These are phyloP conservation scores for Andrena dorsata DNA, from an alignment of 2,888 invertebrate genomes.

Conservation along the genomic window DNA sequence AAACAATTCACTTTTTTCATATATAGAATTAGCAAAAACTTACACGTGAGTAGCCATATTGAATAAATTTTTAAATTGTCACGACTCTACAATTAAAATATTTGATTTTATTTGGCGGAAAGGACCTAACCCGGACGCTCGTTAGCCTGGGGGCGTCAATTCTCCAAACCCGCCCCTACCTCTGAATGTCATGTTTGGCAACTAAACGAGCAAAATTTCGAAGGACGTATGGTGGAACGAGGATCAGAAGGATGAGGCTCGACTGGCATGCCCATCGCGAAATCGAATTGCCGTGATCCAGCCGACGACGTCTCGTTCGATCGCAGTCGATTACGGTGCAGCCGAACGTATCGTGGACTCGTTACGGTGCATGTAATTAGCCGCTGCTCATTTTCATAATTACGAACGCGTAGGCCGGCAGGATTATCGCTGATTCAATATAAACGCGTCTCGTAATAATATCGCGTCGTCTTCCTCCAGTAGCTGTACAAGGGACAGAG, in stretches of 20 bases:
- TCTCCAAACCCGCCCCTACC: too few species aligned
- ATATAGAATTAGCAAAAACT: too few species aligned
- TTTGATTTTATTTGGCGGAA: too few species aligned
- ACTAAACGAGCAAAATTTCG: too few species aligned
- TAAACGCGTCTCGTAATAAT: slow-evolving; percentile 17
- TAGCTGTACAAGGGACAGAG: background rate
- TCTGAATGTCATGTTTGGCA: too few species aligned
- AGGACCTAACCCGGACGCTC: too few species aligned
- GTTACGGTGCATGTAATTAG: slow-evolving; percentile 38
- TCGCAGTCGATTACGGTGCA: background rate
- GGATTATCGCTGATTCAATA: slow-evolving; percentile 39
- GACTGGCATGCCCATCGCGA: background rate
- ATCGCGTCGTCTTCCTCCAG: background rate
- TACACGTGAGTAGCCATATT: too few species aligned
- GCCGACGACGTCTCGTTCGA: background rate
- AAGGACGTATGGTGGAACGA: background rate
- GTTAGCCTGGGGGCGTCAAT: too few species aligned
- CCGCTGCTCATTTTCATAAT: slow-evolving; percentile 53
- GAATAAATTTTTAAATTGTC: too few species aligned
- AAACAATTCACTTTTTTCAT: too few species aligned
- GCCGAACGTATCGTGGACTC: background rate
- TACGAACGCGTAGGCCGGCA: background rate
- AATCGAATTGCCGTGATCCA: slow-evolving; percentile 2
- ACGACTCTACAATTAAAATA: too few species aligned
- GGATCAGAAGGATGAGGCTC: background rate